Evolutionary conservation across 1,140 invertebrate species (phyloP).

Genomic region (Calliphora vicina): DNA sequence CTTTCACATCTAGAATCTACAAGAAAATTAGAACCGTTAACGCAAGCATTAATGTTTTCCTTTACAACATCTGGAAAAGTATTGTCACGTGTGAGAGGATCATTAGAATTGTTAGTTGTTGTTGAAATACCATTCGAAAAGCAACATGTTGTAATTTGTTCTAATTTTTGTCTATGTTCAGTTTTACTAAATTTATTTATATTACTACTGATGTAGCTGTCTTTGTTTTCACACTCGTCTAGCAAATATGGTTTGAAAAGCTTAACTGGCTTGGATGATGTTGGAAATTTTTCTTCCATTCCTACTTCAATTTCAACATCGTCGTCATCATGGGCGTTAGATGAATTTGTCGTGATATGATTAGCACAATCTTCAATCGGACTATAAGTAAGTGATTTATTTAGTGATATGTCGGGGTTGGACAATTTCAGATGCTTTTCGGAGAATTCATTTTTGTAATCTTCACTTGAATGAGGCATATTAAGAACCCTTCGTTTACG

Average conservation of each 20-base stretch:
- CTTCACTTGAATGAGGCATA: not conserved
- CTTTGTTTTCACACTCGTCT: constrained; percentile 64
- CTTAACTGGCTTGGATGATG: constrained; percentile 65
- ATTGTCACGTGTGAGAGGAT: constrained; percentile 6
- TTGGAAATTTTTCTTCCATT: constrained; percentile 43
- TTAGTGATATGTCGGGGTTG: not conserved
- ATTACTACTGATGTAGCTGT: constrained; percentile 45
- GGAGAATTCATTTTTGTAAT: not conserved
- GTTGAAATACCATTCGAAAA: constrained; percentile 46
- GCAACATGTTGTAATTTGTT: constrained; percentile 52
- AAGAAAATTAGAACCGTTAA: constrained; percentile 34
- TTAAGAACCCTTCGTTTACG: constrained; percentile 53
- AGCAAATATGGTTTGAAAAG: constrained; percentile 76
- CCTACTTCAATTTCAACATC: constrained; percentile 41
- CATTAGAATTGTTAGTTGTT: constrained; percentile 41
- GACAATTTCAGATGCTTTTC: constrained; percentile 16
- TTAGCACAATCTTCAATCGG: not conserved
- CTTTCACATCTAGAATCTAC: constrained; percentile 31
- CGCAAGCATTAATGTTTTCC: constrained; percentile 2
- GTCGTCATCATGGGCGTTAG: constrained; percentile 29
- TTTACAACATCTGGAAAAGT: constrained; percentile 35
- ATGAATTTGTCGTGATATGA: not conserved
- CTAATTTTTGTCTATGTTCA: constrained; percentile 14
- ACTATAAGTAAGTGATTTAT: too few species aligned
- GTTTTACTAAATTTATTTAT: constrained; percentile 30